Conservation (phyloP, 2,113 vertebrate genomes). For the Chlorocebus sabaeus region DNA sequence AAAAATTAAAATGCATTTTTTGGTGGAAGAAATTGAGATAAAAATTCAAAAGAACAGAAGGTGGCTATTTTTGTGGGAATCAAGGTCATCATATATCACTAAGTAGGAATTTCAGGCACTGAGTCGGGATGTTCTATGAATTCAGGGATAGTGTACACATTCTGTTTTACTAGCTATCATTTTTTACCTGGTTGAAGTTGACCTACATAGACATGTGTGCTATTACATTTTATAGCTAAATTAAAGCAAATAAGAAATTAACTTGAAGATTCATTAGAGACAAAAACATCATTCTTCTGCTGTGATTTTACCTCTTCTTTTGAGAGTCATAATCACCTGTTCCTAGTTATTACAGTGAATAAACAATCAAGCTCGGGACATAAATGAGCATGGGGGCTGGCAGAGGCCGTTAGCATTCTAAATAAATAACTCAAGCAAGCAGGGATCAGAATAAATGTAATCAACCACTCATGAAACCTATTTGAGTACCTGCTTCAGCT, state of each 20-base stretch:
- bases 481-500: neutral
- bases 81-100: neutral
- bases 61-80: neutral
- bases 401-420: neutral
- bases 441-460: neutral
- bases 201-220: neutral
- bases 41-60: neutral
- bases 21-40: neutral
- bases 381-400: neutral
- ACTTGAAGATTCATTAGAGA: neutral
- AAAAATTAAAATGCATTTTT: neutral
- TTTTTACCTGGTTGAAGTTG: slow-evolving; percentile 1
- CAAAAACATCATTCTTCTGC: neutral
- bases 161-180: neutral
- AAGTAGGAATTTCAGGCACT: neutral
- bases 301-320: neutral
- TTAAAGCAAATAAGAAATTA: slow-evolving; percentile 23
- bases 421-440: neutral
- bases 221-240: neutral
- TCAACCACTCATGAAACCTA: neutral
- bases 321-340: neutral
- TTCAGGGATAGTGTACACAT: neutral
- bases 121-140: neutral
- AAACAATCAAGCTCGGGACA: neutral
- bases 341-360: neutral